A percentile compares a stretch with the other conserved stretches of the same genome.
Conservation (phyloP, 2,113 vertebrate genomes). For the Typhlomys cinereus region DNA sequence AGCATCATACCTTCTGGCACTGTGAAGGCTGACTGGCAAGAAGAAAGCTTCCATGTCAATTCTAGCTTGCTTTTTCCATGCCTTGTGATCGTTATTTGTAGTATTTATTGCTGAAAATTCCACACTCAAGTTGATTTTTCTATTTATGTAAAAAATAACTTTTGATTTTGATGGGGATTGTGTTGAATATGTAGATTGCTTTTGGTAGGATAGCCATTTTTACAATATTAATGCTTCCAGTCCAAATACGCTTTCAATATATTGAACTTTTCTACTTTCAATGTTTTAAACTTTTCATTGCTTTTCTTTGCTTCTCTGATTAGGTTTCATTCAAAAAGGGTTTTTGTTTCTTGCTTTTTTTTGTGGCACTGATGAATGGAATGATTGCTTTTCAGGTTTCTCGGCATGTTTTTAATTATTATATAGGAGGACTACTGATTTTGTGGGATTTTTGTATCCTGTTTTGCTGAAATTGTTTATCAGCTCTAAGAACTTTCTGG, state of each 20-base stretch:
- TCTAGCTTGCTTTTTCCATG: no score
- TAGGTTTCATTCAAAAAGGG: neutral
- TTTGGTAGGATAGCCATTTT: neutral
- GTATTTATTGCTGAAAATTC: no score
- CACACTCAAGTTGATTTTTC: no score
- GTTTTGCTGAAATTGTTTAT: neutral
- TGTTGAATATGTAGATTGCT: neutral
- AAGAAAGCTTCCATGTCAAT: no score
- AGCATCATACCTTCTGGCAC: no score
- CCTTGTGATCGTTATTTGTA: no score
- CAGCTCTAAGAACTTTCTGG: neutral
- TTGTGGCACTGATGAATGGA: neutral
- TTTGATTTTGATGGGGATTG: neutral
- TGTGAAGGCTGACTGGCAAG: no score
- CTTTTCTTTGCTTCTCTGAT: neutral
- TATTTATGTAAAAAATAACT: neutral
- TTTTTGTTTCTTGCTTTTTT: neutral
- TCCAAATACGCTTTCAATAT: neutral
- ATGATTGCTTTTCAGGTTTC: neutral
- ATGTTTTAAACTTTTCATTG: neutral
- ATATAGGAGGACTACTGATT: neutral
- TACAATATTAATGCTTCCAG: neutral
- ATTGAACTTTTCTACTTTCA: neutral
- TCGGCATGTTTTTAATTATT: neutral
- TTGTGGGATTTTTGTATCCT: neutral